Base-by-base conservation (phyloP, 1,140 invertebrate species). In the Camponotus floridanus region DNA sequence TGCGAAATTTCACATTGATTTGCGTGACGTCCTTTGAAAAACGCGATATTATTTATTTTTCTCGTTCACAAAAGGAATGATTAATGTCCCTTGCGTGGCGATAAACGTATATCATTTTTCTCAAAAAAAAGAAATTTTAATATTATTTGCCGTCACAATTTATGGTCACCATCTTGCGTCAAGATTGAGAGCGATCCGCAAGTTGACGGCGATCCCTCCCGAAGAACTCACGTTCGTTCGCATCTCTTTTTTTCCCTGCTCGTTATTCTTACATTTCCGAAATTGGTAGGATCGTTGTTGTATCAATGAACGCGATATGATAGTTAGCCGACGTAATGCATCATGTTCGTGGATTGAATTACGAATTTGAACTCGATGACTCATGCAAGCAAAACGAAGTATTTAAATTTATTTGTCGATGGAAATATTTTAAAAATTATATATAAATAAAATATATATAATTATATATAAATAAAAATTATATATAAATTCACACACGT, bases 71-170 rank as follows among this genome's bases (percentile, higher is more conserved):
- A 39, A 45, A 73, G 67, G 26, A 61, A 73, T 61, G 89, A 90
- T 89, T 86, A 83, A 90, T 73, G 65, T 48, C 78, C 33, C 18
- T 65, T 33, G 67, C 21, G 9, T 70, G 48, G 55, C 21, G 73
- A 71, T 90, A 85, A 84, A 61, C 42, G 62, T 83, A 85, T 65
- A 85, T 88, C 89, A 78, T 65, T 80, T 67, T 33, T 15, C 73
- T 15, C 45, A 80, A 86, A 55, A 64, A 84, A 80, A 71, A 73
- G 62, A 81, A 79, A 85, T 91, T 91, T 91, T 88, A 91, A 91
- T 91, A 91, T 88, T 87, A 67, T 86, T 59, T 48, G 55, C 42
- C 61, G 9, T 9, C 15, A 36, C 64, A 70, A 91, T 90, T 91
- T 91, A 91, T 87, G 90, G 26, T 78, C 55, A 18, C 31, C 65